phyloP scores from a whole-genome alignment of 2,888 invertebrate genomes.

The Carterocephalus palaemon region DNA sequence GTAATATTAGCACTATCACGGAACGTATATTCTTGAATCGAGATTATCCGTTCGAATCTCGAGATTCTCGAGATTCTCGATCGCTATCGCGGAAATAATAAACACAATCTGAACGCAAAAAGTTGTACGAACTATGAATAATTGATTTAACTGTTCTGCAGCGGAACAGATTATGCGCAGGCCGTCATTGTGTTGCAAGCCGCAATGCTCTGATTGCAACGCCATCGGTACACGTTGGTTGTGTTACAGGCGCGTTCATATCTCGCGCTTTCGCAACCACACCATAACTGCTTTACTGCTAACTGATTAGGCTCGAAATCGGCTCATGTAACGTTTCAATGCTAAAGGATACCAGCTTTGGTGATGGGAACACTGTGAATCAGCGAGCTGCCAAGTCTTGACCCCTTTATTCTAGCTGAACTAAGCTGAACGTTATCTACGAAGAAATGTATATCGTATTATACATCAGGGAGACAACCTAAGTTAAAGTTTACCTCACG shows the following conservation, averaged over 20 bases:
- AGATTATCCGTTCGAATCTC: too few relatives aligned
- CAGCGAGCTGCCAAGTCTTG: too few relatives aligned
- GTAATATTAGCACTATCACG: too few relatives aligned
- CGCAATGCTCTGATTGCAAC: slow-evolving; percentile 74
- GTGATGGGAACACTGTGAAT: too few relatives aligned
- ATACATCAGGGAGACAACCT: too few relatives aligned
- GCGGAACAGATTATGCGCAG: slow-evolving; percentile 63
- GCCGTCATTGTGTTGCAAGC: slow-evolving; percentile 68
- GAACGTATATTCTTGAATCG: too few relatives aligned
- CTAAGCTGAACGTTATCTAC: too few relatives aligned
- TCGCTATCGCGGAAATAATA: neutral
- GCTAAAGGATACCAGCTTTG: too few relatives aligned
- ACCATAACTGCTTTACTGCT: slow-evolving; percentile 39
- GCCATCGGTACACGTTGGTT: slow-evolving; percentile 47
- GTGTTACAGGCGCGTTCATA: slow-evolving; percentile 48
- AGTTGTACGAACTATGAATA: slow-evolving; percentile 10
- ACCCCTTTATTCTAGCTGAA: too few relatives aligned
- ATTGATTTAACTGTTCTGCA: slow-evolving; percentile 49
- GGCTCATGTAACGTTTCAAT: slow-evolving; percentile 9
- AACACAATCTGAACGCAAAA: neutral
- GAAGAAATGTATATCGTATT: too few relatives aligned
- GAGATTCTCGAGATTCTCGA: too few relatives aligned
- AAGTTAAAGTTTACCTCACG: too few relatives aligned
- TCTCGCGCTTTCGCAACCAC: slow-evolving; percentile 32
- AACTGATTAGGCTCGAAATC: slow-evolving; percentile 12